These are phyloP conservation scores for Bambusicola thoracicus DNA, from an alignment of 2,113 vertebrate species.

Conservation along the genomic window DNA sequence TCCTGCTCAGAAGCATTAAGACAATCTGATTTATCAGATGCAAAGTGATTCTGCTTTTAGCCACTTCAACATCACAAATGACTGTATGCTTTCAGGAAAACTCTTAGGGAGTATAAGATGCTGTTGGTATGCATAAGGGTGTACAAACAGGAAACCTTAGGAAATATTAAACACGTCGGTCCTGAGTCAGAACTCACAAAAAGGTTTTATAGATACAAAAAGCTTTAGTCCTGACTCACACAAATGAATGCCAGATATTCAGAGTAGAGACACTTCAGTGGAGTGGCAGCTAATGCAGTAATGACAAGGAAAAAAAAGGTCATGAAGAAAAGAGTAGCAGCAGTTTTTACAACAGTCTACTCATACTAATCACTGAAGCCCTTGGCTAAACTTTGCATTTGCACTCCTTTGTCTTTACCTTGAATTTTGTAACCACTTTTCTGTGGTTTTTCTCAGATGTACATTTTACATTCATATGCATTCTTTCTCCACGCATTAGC, in stretches of 20 bases:
- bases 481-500: background rate
- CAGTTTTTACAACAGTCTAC: background rate
- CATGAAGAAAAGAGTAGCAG: background rate
- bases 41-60: constrained; percentile 56
- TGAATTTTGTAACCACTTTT: background rate
- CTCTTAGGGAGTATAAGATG: background rate
- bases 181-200: background rate
- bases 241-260: background rate
- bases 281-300: background rate
- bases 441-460: background rate
- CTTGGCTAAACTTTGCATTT: background rate
- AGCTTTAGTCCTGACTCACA: background rate
- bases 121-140: background rate
- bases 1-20: constrained; percentile 5
- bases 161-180: background rate
- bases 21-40: constrained; percentile 20
- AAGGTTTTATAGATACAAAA: background rate
- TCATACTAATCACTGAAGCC: background rate
- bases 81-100: constrained; percentile 6
- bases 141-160: background rate
- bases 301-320: background rate
- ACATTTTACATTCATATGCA: background rate
- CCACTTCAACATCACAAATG: background rate
- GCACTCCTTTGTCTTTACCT: background rate
- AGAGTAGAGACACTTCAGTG: background rate